phyloP scores from a whole-genome alignment of 2,797 vertebrate species.

The Hemitrygon akajei region DNA sequence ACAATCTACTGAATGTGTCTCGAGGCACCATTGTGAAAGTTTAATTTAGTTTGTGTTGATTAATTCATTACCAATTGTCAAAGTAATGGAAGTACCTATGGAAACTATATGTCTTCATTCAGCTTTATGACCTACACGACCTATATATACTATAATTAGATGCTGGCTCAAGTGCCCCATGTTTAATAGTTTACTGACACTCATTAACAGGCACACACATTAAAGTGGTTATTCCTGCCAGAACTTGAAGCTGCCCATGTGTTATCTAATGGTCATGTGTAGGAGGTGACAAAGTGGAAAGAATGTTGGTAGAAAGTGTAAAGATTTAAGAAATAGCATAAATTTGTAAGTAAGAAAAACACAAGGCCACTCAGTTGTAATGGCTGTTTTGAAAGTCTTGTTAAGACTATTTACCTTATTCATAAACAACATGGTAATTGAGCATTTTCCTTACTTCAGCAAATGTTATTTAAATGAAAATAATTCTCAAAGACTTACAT shows the following conservation, averaged over 20 bases:
- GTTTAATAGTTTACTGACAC: background rate
- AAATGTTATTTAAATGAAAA: background rate
- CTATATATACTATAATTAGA: background rate
- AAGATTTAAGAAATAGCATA: background rate
- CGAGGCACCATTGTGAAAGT: background rate
- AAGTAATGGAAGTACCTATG: background rate
- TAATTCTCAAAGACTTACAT: background rate
- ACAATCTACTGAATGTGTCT: too few relatives aligned
- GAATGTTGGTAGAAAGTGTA: background rate
- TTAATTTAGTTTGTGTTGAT: background rate
- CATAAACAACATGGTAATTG: background rate
- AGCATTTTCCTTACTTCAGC: background rate
- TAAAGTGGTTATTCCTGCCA: background rate
- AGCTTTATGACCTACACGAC: too few relatives aligned
- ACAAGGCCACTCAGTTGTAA: background rate
- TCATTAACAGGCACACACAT: background rate
- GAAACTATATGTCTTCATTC: background rate
- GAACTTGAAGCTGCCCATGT: background rate
- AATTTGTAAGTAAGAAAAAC: background rate
- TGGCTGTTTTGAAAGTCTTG: background rate
- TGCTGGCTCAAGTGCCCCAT: background rate
- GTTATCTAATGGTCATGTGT: background rate
- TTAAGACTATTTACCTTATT: conserved; percentile 9
- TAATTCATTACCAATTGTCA: background rate
- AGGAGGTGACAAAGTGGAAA: background rate